phyloP scores from a whole-genome alignment of 1,140 invertebrate species.

The Probaryconus sp. region DNA sequence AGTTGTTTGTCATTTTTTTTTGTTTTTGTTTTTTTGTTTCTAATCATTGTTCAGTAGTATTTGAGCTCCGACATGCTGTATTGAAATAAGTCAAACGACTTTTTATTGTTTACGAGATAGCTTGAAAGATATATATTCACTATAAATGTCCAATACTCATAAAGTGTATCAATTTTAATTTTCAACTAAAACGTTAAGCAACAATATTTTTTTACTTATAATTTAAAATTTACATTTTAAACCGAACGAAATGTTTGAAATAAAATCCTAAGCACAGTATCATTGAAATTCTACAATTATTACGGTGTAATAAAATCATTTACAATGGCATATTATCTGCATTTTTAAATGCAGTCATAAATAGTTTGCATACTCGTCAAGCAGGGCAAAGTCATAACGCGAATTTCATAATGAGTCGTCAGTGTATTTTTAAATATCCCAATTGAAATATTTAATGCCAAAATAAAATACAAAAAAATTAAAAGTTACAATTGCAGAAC shows the following conservation, averaged over 20 bases:
- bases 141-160: too few species aligned
- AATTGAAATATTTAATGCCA: too few species aligned
- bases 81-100: conserved; percentile 14
- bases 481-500: too few species aligned
- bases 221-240: too few species aligned
- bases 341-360: conserved; percentile 56
- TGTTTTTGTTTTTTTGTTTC: conserved; percentile 5
- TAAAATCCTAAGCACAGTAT: background rate
- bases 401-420: conserved; percentile 56
- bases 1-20: conserved; percentile 35
- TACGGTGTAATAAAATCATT: conserved; percentile 6
- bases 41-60: conserved; percentile 1
- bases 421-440: conserved; percentile 61
- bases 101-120: conserved; percentile 17
- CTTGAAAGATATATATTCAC: too few species aligned
- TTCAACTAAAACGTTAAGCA: too few species aligned
- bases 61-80: background rate
- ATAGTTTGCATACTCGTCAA: conserved; percentile 55
- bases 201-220: too few species aligned
- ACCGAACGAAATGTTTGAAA: too few species aligned
- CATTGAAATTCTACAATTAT: conserved; percentile 21
- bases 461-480: background rate
- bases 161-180: too few species aligned
- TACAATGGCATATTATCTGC: conserved; percentile 23
- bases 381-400: conserved; percentile 55